Conservation (phyloP, 2,797 vertebrate genomes). For the Antrozous pallidus region DNA sequence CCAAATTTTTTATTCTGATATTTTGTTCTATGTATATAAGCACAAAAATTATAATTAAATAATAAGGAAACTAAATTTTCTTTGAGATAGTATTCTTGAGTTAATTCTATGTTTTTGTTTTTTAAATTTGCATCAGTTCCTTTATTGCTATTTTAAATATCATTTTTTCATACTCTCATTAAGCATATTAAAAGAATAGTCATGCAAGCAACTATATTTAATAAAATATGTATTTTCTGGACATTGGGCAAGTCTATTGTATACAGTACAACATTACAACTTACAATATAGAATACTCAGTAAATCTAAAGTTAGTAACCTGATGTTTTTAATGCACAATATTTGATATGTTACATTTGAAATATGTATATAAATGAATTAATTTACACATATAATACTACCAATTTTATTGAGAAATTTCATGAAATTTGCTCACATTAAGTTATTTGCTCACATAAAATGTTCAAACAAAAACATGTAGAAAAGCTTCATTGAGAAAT, state of each 20-base stretch:
- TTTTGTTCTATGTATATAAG: not conserved
- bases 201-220: conserved; percentile 15
- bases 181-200: not conserved
- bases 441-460: not conserved
- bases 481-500: not conserved
- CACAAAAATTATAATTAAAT: not conserved
- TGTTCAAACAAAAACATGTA: not conserved
- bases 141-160: not conserved
- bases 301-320: not conserved
- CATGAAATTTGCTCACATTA: not conserved
- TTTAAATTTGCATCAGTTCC: not conserved
- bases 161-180: not conserved
- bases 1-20: not conserved
- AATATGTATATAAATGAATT: not conserved
- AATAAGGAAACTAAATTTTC: not conserved
- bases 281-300: not conserved
- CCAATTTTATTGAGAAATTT: not conserved
- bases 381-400: not conserved
- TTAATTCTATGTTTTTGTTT: not conserved
- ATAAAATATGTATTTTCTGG: not conserved
- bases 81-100: not conserved
- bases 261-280: not conserved
- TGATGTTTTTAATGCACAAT: not conserved
- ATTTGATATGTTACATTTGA: not conserved
- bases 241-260: not conserved